Percentiles rank a stretch among this genome's conserved stretches.
phyloP scores from a whole-genome alignment of 2,797 vertebrate genomes.

The Urocyon cinereoargenteus region DNA sequence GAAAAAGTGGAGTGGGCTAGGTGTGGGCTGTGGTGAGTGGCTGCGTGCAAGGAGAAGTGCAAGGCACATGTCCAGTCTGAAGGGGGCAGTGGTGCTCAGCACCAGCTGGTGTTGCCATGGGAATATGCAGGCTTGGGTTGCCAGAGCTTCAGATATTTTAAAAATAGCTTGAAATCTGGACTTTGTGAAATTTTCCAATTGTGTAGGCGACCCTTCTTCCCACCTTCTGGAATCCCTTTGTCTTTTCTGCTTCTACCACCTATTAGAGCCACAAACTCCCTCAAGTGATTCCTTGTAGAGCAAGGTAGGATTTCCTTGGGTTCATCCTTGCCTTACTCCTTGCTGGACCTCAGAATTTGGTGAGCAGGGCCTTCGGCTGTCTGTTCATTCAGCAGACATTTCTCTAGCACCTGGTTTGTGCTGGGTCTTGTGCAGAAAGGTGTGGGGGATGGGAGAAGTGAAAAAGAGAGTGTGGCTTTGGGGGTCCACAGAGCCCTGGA shows the following conservation, averaged over 20 bases:
- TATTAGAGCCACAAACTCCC: not conserved
- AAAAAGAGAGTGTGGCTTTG: not conserved
- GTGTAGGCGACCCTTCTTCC: constrained; percentile 81
- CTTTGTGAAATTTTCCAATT: constrained; percentile 79
- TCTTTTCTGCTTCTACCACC: constrained; percentile 55
- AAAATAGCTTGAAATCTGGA: constrained; percentile 84
- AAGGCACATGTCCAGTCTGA: constrained; percentile 60
- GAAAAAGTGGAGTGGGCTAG: not conserved
- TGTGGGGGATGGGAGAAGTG: not conserved
- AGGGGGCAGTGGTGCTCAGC: constrained; percentile 48
- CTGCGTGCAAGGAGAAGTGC: fast-evolving
- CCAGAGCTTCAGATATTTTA: constrained; percentile 80
- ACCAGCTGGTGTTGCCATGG: constrained; percentile 79
- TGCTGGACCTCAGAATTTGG: not conserved
- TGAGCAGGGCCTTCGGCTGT: not conserved
- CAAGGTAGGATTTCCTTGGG: not conserved
- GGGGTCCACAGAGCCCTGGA: not conserved
- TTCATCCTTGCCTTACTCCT: not conserved
- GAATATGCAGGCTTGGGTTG: constrained; percentile 71
- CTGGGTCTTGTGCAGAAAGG: not conserved
- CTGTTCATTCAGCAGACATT: not conserved
- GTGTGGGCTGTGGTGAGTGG: not conserved
- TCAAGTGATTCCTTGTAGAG: not conserved
- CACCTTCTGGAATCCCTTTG: constrained; percentile 79
- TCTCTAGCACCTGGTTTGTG: not conserved